These are phyloP conservation scores for Trissolcus japonicus DNA, from an alignment of 2,888 invertebrate species.

Conservation along the genomic window DNA sequence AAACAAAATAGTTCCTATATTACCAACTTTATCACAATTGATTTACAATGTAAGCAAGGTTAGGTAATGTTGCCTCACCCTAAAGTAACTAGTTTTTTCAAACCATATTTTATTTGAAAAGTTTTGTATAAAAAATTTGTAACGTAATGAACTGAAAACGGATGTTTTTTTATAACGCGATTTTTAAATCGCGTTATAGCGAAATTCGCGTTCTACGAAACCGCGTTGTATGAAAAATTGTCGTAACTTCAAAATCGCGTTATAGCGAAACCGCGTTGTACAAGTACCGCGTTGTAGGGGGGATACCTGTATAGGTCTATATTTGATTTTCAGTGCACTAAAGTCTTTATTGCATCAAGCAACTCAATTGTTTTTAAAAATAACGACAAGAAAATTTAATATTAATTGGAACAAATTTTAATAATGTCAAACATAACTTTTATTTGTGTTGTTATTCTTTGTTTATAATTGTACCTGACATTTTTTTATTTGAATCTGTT, in stretches of 20 bases:
- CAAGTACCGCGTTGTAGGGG: conserved; percentile 10
- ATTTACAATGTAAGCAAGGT: conserved; percentile 3
- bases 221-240: conserved; percentile 16
- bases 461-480: too few species aligned
- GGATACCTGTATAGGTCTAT: conserved; percentile 13
- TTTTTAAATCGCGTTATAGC: not conserved
- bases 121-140: not conserved
- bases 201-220: conserved; percentile 8
- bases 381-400: too few species aligned
- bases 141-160: not conserved
- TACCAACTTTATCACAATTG: not conserved
- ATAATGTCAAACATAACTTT: too few species aligned
- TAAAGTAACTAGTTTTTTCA: conserved; percentile 4
- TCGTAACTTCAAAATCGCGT: conserved; percentile 8
- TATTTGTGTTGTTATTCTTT: too few species aligned
- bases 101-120: conserved; percentile 1
- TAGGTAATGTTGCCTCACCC: not conserved
- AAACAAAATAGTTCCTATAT: too few species aligned
- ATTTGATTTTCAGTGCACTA: too few species aligned
- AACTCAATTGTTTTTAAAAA: too few species aligned
- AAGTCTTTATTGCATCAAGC: too few species aligned
- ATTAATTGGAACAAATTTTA: too few species aligned
- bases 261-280: conserved; percentile 7
- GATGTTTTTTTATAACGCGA: not conserved
- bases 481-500: too few species aligned